Evolutionary conservation across 2,797 vertebrate species (phyloP).

Genomic region (Hoplostethus mediterraneus): DNA sequence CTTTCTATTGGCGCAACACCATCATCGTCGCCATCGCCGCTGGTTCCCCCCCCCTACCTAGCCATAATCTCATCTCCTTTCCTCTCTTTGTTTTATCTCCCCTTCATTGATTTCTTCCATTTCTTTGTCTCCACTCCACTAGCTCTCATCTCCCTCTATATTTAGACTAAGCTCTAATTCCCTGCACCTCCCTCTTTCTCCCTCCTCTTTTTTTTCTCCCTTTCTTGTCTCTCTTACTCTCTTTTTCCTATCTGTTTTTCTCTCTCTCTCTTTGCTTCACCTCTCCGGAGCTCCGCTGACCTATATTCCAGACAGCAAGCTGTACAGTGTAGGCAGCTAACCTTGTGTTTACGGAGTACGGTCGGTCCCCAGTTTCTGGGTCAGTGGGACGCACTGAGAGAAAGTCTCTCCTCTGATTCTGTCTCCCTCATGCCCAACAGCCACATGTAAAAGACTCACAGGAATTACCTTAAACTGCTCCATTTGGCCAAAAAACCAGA

Average conservation of each 20-base stretch:
- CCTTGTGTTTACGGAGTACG: constrained; percentile 66
- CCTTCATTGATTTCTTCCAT: constrained; percentile 51
- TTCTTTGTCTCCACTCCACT: constrained; percentile 66
- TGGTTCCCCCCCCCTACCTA: background rate
- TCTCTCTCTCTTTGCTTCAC: constrained; percentile 21
- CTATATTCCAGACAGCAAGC: constrained; percentile 72
- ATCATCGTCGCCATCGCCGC: constrained; percentile 50
- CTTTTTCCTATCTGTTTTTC: constrained; percentile 26
- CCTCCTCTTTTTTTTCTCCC: constrained; percentile 3
- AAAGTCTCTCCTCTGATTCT: constrained; percentile 57
- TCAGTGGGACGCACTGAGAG: constrained; percentile 79
- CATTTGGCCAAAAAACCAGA: constrained; percentile 2
- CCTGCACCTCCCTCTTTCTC: constrained; percentile 3
- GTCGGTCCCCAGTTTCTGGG: constrained; percentile 79
- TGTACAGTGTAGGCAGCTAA: constrained; percentile 51
- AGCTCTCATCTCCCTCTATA: constrained; percentile 62
- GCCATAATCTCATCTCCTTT: constrained; percentile 53
- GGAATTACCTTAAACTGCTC: constrained; percentile 44
- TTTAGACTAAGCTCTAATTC: constrained; percentile 43
- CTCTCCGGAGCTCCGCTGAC: constrained; percentile 69
- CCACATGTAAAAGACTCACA: constrained; percentile 57
- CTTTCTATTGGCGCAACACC: constrained; percentile 65
- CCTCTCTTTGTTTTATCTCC: constrained; percentile 67
- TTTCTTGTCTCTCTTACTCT: constrained; percentile 16
- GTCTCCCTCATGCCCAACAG: constrained; percentile 32